Evolutionary conservation across 2,113 vertebrate genomes (phyloP).

Genomic region (Myrmophylax atrothorax): DNA sequence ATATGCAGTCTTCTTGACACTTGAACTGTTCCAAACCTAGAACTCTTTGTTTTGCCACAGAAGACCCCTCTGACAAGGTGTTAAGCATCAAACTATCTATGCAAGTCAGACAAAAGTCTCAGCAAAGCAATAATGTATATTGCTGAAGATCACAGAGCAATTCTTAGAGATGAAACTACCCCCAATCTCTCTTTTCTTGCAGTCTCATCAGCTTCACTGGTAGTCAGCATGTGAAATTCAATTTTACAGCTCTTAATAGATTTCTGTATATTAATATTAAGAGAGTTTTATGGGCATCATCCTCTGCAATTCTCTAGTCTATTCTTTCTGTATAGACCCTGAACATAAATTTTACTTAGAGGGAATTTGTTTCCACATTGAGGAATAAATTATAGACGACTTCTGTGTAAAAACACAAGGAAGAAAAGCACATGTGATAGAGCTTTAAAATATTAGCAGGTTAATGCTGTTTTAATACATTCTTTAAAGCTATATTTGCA

Average conservation of each 20-base stretch:
- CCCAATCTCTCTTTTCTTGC: neutral
- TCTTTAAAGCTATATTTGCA: slow-evolving; percentile 5
- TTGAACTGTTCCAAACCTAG: neutral
- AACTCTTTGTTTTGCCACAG: neutral
- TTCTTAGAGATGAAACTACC: neutral
- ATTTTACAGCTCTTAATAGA: neutral
- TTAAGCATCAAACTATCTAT: neutral
- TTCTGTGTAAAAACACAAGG: neutral
- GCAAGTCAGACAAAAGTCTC: neutral
- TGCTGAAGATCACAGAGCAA: neutral
- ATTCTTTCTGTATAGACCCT: neutral
- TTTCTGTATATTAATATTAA: neutral
- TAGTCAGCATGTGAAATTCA: neutral
- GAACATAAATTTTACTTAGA: neutral
- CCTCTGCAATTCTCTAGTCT: neutral
- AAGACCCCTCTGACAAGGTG: neutral
- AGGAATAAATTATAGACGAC: neutral
- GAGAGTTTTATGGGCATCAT: neutral
- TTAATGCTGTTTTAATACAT: neutral
- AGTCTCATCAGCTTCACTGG: neutral
- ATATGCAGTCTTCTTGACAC: neutral
- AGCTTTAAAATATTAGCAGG: neutral
- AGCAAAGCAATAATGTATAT: neutral
- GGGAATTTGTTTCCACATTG: neutral
- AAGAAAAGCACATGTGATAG: neutral